These are phyloP conservation scores for Drosophila fungiperda DNA, from an alignment of 2,888 invertebrate species.

Conservation along the genomic window DNA sequence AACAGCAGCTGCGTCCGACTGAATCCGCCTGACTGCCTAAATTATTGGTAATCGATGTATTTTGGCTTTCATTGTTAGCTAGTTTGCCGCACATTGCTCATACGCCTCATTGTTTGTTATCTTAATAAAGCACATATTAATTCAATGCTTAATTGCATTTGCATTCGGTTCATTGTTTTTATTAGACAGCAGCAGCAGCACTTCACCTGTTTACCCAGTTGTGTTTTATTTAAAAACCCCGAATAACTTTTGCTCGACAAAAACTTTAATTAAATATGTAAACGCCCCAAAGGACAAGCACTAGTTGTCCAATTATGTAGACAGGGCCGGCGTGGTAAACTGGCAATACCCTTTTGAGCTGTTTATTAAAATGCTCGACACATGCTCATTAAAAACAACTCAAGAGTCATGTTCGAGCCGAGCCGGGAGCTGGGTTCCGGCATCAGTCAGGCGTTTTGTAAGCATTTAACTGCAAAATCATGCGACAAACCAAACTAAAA, in stretches of 20 bases:
- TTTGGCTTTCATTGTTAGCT: slow-evolving; percentile 66
- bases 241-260: background rate
- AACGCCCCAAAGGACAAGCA: slow-evolving; percentile 20
- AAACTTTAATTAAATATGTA: slow-evolving; percentile 51
- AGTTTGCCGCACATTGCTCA: slow-evolving; percentile 32
- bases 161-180: slow-evolving; percentile 42
- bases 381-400: slow-evolving; percentile 76
- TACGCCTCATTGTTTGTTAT: slow-evolving; percentile 57
- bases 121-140: slow-evolving; percentile 65
- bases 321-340: background rate
- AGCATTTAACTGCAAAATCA: slow-evolving; percentile 80
- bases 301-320: slow-evolving; percentile 48
- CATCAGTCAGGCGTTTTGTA: slow-evolving; percentile 64
- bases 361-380: slow-evolving; percentile 61
- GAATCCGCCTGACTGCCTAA: slow-evolving; percentile 53
- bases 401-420: slow-evolving; percentile 68
- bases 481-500: slow-evolving; percentile 76
- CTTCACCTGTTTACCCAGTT: slow-evolving; percentile 33
- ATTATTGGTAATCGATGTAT: slow-evolving; percentile 78
- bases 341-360: slow-evolving; percentile 31
- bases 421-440: slow-evolving; percentile 13
- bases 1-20: slow-evolving; percentile 15
- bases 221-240: slow-evolving; percentile 6
- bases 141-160: slow-evolving; percentile 63
- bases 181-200: slow-evolving; percentile 3